A percentile compares a stretch with the other conserved stretches of the same genome.
phyloP scores from a whole-genome alignment of 2,888 invertebrate genomes.

The Philereme vetulata region DNA sequence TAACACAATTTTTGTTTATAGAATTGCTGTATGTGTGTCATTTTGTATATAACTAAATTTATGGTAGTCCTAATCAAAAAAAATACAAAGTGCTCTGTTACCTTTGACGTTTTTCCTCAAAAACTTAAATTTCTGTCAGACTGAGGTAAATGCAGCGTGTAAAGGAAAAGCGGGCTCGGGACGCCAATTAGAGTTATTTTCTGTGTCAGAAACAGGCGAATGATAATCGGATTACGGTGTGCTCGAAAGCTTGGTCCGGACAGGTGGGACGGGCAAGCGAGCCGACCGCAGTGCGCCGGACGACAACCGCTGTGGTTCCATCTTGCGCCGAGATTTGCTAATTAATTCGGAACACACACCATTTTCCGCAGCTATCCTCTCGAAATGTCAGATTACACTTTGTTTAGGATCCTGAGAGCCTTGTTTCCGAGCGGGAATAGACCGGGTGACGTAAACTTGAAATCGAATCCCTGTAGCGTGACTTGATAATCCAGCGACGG shows the following conservation, averaged over 20 bases:
- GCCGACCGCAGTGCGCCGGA: slow-evolving; percentile 51
- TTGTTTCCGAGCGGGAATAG: slow-evolving; percentile 26
- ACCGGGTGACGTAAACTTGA: slow-evolving; percentile 47
- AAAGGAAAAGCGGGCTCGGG: slow-evolving; percentile 38
- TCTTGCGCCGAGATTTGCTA: slow-evolving; percentile 62
- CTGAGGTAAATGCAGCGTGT: slow-evolving; percentile 37
- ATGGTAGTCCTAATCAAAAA: not conserved
- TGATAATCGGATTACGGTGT: slow-evolving; percentile 63
- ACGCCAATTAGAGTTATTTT: slow-evolving; percentile 54
- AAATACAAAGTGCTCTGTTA: slow-evolving; percentile 2
- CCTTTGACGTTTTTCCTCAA: slow-evolving; percentile 11
- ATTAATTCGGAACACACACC: slow-evolving; percentile 64
- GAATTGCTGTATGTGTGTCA: not conserved
- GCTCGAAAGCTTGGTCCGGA: slow-evolving; percentile 49
- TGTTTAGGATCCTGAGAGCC: slow-evolving; percentile 30
- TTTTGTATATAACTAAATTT: not conserved
- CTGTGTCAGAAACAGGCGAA: slow-evolving; percentile 53
- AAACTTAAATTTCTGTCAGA: slow-evolving; percentile 12
- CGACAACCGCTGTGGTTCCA: slow-evolving; percentile 54
- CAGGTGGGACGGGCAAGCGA: slow-evolving; percentile 58
- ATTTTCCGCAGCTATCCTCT: slow-evolving; percentile 45
- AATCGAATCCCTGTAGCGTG: slow-evolving; percentile 46
- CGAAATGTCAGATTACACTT: slow-evolving; percentile 31
- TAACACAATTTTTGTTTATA: not conserved
- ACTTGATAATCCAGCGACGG: slow-evolving; percentile 23